phyloP scores from a whole-genome alignment of 2,888 invertebrate genomes.

The Phortica okadai region DNA sequence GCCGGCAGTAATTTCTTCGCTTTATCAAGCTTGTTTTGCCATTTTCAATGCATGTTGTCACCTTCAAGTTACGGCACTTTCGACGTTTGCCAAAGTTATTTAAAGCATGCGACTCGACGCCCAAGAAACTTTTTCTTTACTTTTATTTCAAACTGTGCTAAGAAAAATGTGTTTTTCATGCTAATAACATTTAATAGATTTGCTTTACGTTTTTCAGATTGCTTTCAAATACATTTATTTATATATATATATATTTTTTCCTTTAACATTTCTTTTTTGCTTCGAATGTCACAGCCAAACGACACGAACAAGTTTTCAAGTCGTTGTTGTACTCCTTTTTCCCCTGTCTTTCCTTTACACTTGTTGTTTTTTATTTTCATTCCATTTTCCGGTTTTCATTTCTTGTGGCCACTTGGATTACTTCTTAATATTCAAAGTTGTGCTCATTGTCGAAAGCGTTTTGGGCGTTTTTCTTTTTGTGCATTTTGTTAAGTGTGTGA shows the following conservation, averaged over 20 bases:
- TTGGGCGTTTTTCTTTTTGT: conserved; percentile 9
- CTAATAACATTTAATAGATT: conserved; percentile 68
- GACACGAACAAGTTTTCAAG: conserved; percentile 17
- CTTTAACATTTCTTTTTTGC: conserved; percentile 13
- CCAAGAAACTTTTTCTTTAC: conserved; percentile 10
- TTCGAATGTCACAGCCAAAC: background rate
- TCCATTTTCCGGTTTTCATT: conserved; percentile 4
- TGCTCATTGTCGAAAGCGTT: conserved; percentile 19
- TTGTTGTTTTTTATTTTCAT: background rate
- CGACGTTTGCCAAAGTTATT: conserved; percentile 55
- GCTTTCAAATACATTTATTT: background rate
- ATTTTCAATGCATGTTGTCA: conserved; percentile 47
- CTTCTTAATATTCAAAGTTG: conserved; percentile 34
- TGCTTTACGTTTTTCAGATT: conserved; percentile 30
- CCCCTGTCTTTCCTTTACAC: background rate
- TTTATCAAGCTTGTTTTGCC: background rate
- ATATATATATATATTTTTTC: background rate
- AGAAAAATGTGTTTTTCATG: conserved; percentile 70
- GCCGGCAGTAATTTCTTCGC: background rate
- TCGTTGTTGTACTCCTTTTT: background rate
- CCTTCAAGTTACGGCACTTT: conserved; percentile 45
- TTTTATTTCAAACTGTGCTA: conserved; percentile 45
- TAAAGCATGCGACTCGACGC: conserved; percentile 43
- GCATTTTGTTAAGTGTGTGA: too few species aligned
- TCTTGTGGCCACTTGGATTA: conserved; percentile 17